A percentile compares a stretch with the other conserved stretches of the same genome.
Conservation (phyloP, 1,140 invertebrate genomes). For the Anthonomus grandis region DNA sequence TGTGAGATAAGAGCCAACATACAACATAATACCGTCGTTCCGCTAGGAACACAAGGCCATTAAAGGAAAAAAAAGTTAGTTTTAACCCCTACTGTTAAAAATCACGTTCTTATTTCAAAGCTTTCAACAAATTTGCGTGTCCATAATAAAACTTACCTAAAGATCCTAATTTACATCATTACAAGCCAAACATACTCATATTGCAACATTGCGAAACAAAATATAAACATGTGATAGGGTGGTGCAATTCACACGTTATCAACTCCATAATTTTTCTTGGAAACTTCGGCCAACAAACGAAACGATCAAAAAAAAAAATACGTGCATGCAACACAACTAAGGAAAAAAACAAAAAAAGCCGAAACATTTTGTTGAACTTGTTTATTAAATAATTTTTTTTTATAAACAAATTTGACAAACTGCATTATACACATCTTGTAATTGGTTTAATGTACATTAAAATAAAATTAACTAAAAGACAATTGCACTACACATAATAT, state of each 20-base stretch:
- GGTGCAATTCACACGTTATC: conserved; percentile 27
- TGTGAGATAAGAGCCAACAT: too few relatives aligned
- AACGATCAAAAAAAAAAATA: conserved; percentile 4
- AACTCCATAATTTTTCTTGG: conserved; percentile 28
- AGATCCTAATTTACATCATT: too few relatives aligned
- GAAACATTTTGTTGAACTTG: conserved; percentile 10
- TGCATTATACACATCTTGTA: conserved; percentile 17
- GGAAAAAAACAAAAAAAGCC: conserved; percentile 11
- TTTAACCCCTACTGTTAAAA: too few relatives aligned
- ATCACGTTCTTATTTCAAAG: too few relatives aligned
- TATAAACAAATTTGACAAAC: conserved; percentile 28
- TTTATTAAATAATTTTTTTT: conserved; percentile 22
- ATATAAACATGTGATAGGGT: conserved; percentile 11
- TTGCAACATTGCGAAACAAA: conserved; percentile 16
- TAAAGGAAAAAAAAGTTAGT: too few relatives aligned
- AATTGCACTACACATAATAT: conserved; percentile 14
- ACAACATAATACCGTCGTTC: too few relatives aligned
- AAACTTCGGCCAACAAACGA: background rate
- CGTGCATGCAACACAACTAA: background rate
- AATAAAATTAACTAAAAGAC: conserved; percentile 5
- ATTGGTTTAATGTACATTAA: conserved; percentile 4
- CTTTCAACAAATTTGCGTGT: too few relatives aligned
- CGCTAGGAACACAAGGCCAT: too few relatives aligned
- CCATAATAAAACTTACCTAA: background rate
- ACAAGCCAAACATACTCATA: background rate